These are phyloP conservation scores for Thunnus thynnus DNA, from an alignment of 2,113 vertebrate species.

Conservation along the genomic window DNA sequence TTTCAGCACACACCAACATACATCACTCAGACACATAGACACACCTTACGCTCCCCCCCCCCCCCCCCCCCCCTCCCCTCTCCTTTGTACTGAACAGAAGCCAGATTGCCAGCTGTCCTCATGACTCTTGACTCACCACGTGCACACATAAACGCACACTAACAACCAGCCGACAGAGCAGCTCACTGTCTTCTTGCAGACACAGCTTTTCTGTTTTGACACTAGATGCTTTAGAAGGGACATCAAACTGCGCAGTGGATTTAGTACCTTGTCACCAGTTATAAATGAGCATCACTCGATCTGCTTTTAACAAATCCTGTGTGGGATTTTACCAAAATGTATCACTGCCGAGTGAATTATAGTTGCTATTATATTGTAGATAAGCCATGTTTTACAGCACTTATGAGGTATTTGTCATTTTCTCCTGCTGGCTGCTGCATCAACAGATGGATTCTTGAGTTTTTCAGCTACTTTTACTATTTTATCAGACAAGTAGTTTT, in stretches of 20 bases:
- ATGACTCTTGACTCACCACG: slow-evolving; percentile 3
- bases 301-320: slow-evolving; percentile 35
- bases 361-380: slow-evolving; percentile 57
- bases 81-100: slow-evolving; percentile 35
- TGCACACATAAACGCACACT: slow-evolving; percentile 8
- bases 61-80: slow-evolving; percentile 6
- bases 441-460: slow-evolving; percentile 39
- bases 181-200: not conserved
- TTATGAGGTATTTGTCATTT: slow-evolving; percentile 41
- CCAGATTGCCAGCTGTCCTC: slow-evolving; percentile 63
- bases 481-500: slow-evolving; percentile 17
- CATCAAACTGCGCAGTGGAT: slow-evolving; percentile 17
- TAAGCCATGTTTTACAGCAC: slow-evolving; percentile 47
- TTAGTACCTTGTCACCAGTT: not conserved
- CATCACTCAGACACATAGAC: slow-evolving; percentile 55
- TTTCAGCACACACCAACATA: slow-evolving; percentile 59
- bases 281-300: slow-evolving; percentile 35
- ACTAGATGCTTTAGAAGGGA: slow-evolving; percentile 15
- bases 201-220: slow-evolving; percentile 26
- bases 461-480: slow-evolving; percentile 25
- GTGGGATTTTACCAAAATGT: slow-evolving; percentile 31
- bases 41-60: not conserved
- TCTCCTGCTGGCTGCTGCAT: slow-evolving; percentile 39
- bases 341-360: slow-evolving; percentile 46
- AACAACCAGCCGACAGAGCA: slow-evolving; percentile 37